Conservation (phyloP, 2,113 vertebrate genomes). For the Podarcis raffonei region DNA sequence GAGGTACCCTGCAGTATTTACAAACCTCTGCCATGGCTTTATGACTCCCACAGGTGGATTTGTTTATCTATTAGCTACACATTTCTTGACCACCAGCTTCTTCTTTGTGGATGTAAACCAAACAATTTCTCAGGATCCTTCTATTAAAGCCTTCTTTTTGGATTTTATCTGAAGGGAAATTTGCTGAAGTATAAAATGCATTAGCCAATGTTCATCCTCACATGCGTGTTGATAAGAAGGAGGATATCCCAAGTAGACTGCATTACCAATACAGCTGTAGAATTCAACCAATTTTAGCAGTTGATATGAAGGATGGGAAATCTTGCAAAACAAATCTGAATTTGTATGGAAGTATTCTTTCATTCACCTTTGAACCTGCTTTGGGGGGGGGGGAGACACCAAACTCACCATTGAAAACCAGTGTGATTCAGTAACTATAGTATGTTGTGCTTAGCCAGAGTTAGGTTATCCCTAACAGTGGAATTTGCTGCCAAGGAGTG, state of each 20-base stretch:
- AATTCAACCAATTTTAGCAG: conserved; percentile 87
- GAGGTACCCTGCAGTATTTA: too few species aligned
- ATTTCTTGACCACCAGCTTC: neutral
- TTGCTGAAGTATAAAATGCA: conserved; percentile 83
- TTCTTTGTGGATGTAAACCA: neutral
- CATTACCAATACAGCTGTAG: conserved; percentile 85
- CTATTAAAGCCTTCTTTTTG: conserved; percentile 20
- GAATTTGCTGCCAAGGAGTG: too few species aligned
- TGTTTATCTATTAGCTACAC: neutral
- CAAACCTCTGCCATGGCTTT: too few species aligned
- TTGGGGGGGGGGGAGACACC: too few species aligned
- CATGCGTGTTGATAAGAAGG: conserved; percentile 87
- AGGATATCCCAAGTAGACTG: conserved; percentile 82
- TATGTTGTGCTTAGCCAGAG: too few species aligned
- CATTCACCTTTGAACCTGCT: neutral
- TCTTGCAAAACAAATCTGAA: conserved; percentile 78
- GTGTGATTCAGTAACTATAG: too few species aligned
- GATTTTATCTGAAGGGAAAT: conserved; percentile 77
- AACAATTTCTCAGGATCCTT: neutral
- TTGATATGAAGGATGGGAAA: conserved; percentile 89
- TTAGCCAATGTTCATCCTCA: conserved; percentile 84
- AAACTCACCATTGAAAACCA: too few species aligned
- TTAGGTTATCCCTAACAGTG: too few species aligned
- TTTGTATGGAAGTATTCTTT: conserved; percentile 80
- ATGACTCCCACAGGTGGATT: too few species aligned